Conservation (phyloP, 2,113 vertebrate species). For the Acanthisitta chloris region DNA sequence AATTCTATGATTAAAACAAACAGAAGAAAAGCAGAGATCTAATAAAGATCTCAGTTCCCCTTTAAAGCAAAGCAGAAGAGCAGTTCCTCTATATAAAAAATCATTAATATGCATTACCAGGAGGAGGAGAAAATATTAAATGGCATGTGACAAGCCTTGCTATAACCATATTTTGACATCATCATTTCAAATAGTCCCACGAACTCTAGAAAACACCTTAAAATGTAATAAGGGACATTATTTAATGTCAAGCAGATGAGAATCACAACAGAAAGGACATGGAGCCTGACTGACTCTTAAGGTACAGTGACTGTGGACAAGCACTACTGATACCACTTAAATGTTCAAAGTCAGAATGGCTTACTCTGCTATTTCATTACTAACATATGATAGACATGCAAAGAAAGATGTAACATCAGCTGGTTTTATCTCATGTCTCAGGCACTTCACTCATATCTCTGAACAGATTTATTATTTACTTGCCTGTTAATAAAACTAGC, state of each 20-base stretch:
- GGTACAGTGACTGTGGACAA: background rate
- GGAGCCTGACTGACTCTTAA: background rate
- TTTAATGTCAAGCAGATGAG: background rate
- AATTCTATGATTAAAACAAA: background rate
- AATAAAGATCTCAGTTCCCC: background rate
- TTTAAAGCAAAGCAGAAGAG: background rate
- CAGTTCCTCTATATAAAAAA: background rate
- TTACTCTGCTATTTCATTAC: background rate
- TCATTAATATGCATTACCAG: background rate
- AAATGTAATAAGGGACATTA: background rate
- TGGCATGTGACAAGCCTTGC: background rate
- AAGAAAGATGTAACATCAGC: slow-evolving; percentile 40
- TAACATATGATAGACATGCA: slow-evolving; percentile 14
- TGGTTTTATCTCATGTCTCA: slow-evolving; percentile 15
- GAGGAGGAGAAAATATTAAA: background rate
- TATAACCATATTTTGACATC: background rate
- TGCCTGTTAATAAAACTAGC: slow-evolving; percentile 71
- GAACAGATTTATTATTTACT: slow-evolving; percentile 71
- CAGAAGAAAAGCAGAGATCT: background rate
- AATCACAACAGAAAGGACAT: background rate
- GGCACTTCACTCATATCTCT: slow-evolving; percentile 46
- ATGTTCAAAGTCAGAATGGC: background rate
- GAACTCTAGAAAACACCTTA: background rate
- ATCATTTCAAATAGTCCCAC: background rate
- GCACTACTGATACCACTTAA: background rate